These are phyloP conservation scores for Lineus longissimus DNA, from an alignment of 1,140 invertebrate species.

Conservation along the genomic window DNA sequence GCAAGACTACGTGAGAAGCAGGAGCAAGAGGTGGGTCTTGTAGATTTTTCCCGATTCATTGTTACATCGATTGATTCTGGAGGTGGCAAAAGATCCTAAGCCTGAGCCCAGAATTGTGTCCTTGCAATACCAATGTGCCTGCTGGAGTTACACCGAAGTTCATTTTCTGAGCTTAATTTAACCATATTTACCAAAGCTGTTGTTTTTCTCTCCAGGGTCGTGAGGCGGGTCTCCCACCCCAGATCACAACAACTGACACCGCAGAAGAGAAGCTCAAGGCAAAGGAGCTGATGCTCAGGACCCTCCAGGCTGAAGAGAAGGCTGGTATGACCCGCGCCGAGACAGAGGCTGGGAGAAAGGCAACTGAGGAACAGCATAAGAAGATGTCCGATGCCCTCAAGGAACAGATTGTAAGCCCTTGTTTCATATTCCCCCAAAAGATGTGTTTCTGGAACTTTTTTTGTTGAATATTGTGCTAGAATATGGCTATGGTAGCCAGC, in stretches of 20 bases:
- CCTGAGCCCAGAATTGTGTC: too few species aligned
- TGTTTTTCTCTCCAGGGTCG: constrained; percentile 33
- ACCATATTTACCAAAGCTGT: too few species aligned
- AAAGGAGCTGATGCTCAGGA: constrained; percentile 30
- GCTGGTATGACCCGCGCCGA: constrained; percentile 32
- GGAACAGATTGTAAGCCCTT: constrained; percentile 37
- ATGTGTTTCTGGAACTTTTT: too few species aligned
- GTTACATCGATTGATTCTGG: too few species aligned
- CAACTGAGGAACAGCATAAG: constrained; percentile 29
- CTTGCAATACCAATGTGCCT: too few species aligned
- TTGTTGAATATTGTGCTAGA: too few species aligned
- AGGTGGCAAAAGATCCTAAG: too few species aligned
- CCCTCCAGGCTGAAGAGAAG: constrained; percentile 32
- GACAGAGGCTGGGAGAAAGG: constrained; percentile 27
- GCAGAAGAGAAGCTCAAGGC: constrained; percentile 33
- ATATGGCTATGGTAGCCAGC: too few species aligned
- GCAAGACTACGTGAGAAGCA: constrained; percentile 38
- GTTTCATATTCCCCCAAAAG: too few species aligned
- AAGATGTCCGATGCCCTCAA: constrained; percentile 31
- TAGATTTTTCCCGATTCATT: background rate
- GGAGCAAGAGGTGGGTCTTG: constrained; percentile 30
- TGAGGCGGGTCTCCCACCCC: constrained; percentile 32
- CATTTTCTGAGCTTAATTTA: too few species aligned
- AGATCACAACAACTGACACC: constrained; percentile 22
- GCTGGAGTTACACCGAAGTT: too few species aligned